Conservation (phyloP, 2,113 vertebrate species). For the Fulica atra region DNA sequence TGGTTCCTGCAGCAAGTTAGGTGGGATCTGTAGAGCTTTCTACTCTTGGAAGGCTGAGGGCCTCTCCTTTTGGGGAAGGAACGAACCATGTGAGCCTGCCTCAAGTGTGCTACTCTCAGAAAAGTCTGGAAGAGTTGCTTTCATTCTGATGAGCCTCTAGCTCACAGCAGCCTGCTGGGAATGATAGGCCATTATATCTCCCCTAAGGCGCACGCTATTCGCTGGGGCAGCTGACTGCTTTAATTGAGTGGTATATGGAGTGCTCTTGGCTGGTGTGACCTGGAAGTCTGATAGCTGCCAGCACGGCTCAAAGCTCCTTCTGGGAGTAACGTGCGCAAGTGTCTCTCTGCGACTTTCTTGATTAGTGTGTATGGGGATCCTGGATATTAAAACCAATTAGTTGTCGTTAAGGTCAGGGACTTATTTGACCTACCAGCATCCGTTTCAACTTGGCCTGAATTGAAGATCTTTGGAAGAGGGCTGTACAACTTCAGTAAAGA, state of each 20-base stretch:
- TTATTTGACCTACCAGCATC: constrained; percentile 17
- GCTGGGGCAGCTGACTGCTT: neutral
- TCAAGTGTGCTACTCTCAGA: neutral
- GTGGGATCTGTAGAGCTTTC: neutral
- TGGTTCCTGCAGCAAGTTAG: neutral
- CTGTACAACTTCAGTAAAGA: neutral
- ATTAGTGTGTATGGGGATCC: neutral
- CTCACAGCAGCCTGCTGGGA: constrained; percentile 40
- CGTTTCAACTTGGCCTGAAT: constrained; percentile 22
- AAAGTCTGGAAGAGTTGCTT: neutral
- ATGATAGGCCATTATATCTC: neutral
- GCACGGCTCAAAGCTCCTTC: constrained; percentile 3
- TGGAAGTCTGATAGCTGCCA: constrained; percentile 30
- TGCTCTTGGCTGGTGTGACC: constrained; percentile 19
- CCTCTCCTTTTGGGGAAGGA: neutral
- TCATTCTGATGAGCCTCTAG: neutral
- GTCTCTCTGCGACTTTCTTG: neutral
- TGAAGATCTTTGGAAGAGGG: constrained; percentile 1
- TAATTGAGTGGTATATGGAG: constrained; percentile 5
- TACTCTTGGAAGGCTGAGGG: neutral
- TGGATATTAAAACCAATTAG: constrained; percentile 39
- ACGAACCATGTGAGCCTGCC: neutral
- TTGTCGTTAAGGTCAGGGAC: constrained; percentile 32
- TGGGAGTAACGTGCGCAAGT: neutral
- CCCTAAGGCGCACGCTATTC: neutral